These are phyloP conservation scores for Platerodrilus igneus DNA, from an alignment of 2,888 invertebrate genomes.

Conservation along the genomic window DNA sequence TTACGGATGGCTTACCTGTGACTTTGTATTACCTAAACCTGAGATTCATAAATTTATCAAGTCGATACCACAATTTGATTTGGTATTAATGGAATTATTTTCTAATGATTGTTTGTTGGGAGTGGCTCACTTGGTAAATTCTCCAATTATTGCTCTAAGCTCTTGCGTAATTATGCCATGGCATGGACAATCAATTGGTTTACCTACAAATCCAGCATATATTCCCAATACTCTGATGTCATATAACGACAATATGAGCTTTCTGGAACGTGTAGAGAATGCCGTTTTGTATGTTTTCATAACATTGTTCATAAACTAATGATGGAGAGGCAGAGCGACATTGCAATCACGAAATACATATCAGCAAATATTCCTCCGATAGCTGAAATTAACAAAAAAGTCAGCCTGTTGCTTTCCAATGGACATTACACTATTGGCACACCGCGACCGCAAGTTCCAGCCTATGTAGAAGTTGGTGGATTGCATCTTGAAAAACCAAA, in stretches of 20 bases:
- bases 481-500: conserved; percentile 48
- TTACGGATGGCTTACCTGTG: conserved; percentile 15
- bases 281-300: conserved; percentile 29
- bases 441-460: conserved; percentile 47
- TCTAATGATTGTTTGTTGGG: conserved; percentile 65
- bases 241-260: conserved; percentile 37
- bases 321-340: conserved; percentile 22
- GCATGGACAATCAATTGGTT: conserved; percentile 48
- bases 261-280: conserved; percentile 48
- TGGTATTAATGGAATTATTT: conserved; percentile 64
- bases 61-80: conserved; percentile 54
- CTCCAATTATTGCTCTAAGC: conserved; percentile 55
- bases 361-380: conserved; percentile 50
- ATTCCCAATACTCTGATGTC: conserved; percentile 50
- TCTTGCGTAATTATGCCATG: conserved; percentile 52
- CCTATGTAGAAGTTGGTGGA: conserved; percentile 52
- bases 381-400: conserved; percentile 46
- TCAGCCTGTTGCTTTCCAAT: conserved; percentile 49
- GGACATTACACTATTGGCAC: conserved; percentile 48
- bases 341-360: conserved; percentile 36
- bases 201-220: conserved; percentile 50
- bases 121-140: conserved; percentile 57
- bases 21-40: conserved; percentile 32
- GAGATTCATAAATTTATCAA: conserved; percentile 44
- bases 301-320: conserved; percentile 12